phyloP scores from a whole-genome alignment of 1,140 invertebrate species.

The Calosoma granatense region DNA sequence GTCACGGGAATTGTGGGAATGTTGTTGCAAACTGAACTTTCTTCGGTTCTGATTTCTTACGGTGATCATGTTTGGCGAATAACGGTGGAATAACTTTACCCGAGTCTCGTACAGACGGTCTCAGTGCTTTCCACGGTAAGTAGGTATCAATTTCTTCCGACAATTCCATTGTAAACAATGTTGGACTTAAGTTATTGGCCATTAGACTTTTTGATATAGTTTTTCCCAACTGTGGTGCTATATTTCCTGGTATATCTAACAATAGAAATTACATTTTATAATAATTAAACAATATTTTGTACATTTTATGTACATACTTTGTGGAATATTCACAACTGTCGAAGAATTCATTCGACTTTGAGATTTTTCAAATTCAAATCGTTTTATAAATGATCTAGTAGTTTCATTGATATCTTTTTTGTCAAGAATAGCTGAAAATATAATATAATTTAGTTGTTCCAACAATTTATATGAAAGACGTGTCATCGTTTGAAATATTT shows the following conservation, averaged over 20 bases:
- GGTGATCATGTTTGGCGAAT: background rate
- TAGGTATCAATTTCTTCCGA: conserved; percentile 20
- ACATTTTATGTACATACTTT: conserved; percentile 20
- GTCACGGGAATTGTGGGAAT: background rate
- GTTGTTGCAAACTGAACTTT: background rate
- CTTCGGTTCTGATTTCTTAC: background rate
- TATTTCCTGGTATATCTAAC: conserved; percentile 25
- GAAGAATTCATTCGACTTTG: background rate
- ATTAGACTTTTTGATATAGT: conserved; percentile 18
- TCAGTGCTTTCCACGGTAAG: conserved; percentile 21
- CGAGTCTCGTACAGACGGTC: background rate
- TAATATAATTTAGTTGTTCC: background rate
- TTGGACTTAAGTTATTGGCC: conserved; percentile 14
- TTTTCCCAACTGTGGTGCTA: conserved; percentile 23
- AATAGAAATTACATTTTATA: no score
- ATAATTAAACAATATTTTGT: conserved; percentile 13
- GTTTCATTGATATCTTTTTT: conserved; percentile 37
- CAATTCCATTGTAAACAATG: conserved; percentile 16
- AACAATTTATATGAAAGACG: conserved; percentile 14
- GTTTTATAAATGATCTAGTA: conserved; percentile 39
- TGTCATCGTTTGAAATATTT: no score
- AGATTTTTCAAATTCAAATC: conserved; percentile 35
- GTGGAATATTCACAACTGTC: conserved; percentile 19
- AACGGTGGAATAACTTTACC: background rate
- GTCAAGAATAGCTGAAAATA: conserved; percentile 34